Conservation (phyloP, 2,797 vertebrate species). For the Chloroceryle amazona region DNA sequence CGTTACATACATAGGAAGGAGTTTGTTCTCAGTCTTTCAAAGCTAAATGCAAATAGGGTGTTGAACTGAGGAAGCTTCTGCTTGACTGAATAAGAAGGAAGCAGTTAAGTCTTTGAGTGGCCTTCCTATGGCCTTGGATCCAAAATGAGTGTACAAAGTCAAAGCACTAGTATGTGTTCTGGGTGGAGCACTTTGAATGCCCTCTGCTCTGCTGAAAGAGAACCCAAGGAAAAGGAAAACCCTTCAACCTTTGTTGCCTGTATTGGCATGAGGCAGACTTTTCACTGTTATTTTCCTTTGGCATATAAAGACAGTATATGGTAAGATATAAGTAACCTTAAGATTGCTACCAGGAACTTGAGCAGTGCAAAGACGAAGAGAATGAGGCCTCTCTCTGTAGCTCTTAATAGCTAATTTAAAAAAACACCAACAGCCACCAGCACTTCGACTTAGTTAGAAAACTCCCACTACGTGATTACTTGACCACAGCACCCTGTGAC, state of each 20-base stretch:
- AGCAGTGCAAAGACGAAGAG: neutral
- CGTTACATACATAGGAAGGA: neutral
- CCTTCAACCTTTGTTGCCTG: neutral
- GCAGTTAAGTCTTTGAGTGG: neutral
- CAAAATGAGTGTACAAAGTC: neutral
- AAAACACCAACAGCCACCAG: neutral
- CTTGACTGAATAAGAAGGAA: neutral
- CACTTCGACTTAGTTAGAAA: no score
- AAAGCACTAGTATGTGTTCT: neutral
- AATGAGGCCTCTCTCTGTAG: neutral
- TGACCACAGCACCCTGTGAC: neutral
- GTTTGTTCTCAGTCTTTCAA: neutral
- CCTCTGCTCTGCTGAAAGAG: neutral
- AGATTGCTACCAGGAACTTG: neutral
- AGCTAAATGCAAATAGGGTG: neutral
- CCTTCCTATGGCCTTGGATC: neutral
- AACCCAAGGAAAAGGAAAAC: neutral
- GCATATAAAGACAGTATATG: neutral
- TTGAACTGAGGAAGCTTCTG: neutral
- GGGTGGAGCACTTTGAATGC: neutral
- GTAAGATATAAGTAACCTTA: slow-evolving; percentile 11
- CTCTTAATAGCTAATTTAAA: neutral
- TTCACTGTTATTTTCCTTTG: neutral
- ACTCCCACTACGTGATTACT: neutral
- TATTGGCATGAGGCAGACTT: neutral